Conservation (phyloP, 2,797 vertebrate genomes). For the Lacerta agilis region DNA sequence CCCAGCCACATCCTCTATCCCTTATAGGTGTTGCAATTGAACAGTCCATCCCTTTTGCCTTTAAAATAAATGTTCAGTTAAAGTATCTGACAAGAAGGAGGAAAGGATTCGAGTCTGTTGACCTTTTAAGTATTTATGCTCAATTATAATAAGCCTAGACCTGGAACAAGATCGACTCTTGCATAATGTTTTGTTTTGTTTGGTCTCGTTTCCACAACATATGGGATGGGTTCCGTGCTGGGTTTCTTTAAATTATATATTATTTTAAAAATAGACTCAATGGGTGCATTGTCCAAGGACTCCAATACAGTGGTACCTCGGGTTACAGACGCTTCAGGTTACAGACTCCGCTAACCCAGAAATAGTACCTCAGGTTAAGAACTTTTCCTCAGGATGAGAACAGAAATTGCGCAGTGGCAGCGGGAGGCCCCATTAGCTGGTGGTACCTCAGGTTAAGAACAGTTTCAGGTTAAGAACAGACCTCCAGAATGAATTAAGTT, state of each 20-base stretch:
- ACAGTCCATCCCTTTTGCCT: conserved; percentile 24
- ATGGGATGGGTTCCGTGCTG: conserved; percentile 42
- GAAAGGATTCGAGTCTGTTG: conserved; percentile 59
- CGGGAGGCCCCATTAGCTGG: too few relatives aligned
- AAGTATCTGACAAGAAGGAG: conserved; percentile 31
- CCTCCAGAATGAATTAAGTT: too few relatives aligned
- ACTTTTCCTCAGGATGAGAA: too few relatives aligned
- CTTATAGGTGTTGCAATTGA: conserved; percentile 36
- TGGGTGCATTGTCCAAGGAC: conserved; percentile 27
- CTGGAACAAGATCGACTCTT: conserved; percentile 63
- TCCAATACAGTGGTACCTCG: neutral
- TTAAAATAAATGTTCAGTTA: conserved; percentile 52
- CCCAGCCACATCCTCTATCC: conserved; percentile 10
- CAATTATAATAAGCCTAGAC: conserved; percentile 67
- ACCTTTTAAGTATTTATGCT: conserved; percentile 74
- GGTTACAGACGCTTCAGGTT: too few relatives aligned
- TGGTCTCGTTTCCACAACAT: conserved; percentile 55
- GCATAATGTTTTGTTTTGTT: conserved; percentile 55
- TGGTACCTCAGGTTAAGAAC: too few relatives aligned
- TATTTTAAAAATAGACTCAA: neutral
- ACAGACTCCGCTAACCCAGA: too few relatives aligned
- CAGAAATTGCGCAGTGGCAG: too few relatives aligned
- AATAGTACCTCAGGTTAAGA: too few relatives aligned
- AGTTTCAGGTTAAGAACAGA: too few relatives aligned
- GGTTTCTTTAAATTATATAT: conserved; percentile 32